These are phyloP conservation scores for Picathartes gymnocephalus DNA, from an alignment of 2,113 vertebrate genomes.

Conservation along the genomic window DNA sequence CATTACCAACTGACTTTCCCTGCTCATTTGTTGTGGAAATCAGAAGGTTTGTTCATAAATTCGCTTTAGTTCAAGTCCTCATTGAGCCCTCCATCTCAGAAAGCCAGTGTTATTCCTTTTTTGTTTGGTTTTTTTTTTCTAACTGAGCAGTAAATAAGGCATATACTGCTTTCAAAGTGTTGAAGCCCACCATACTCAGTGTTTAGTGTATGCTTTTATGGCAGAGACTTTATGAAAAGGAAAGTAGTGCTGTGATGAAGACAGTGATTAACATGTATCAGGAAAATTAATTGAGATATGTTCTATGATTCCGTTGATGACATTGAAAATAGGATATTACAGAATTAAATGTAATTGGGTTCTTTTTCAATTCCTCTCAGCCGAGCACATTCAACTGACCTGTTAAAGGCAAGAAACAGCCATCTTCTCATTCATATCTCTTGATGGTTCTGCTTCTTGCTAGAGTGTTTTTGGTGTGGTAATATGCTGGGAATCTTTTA, in stretches of 20 bases:
- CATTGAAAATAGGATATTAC: neutral
- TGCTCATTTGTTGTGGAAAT: neutral
- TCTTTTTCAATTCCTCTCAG: slow-evolving; percentile 1
- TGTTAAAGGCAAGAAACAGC: slow-evolving; percentile 1
- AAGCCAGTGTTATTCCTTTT: neutral
- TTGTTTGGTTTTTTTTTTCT: neutral
- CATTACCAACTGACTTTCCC: neutral
- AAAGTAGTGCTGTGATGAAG: neutral
- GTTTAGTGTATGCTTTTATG: neutral
- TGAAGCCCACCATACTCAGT: neutral
- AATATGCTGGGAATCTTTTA: neutral
- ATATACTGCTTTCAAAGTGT: neutral
- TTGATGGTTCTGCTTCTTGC: neutral
- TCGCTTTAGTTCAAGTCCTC: neutral
- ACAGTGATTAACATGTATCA: neutral
- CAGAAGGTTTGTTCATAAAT: neutral
- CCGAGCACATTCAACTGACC: neutral
- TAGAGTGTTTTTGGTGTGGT: neutral
- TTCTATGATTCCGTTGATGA: neutral
- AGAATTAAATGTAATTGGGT: neutral
- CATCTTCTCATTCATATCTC: neutral
- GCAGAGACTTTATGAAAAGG: neutral
- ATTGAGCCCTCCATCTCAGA: neutral
- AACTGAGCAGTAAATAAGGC: neutral
- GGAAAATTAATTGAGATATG: neutral